Percentiles rank a stretch among this genome's conserved stretches.
Evolutionary conservation across 2,888 invertebrate genomes (phyloP).

Genomic region (Hemicrepidius hirtus): DNA sequence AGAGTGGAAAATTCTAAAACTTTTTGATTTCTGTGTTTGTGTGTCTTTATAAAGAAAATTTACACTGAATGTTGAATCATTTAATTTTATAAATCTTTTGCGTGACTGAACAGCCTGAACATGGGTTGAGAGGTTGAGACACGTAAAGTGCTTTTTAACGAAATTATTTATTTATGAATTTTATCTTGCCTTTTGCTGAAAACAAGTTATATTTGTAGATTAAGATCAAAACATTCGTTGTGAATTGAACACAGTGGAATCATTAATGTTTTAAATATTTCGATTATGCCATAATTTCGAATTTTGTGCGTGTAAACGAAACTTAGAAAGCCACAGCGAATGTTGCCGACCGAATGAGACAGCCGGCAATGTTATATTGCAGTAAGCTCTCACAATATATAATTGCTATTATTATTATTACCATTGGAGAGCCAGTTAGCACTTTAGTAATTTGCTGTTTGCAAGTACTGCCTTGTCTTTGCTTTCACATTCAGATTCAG

Average conservation of each 20-base stretch:
- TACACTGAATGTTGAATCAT: not conserved
- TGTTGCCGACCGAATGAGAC: constrained; percentile 16
- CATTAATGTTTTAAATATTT: constrained; percentile 11
- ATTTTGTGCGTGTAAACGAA: constrained; percentile 18
- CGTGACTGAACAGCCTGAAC: not conserved
- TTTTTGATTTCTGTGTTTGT: not conserved
- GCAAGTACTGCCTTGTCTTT: not conserved
- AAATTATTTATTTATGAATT: constrained; percentile 2
- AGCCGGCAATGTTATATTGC: constrained; percentile 14
- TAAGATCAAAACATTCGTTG: not conserved
- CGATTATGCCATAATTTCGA: not conserved
- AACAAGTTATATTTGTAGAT: not conserved
- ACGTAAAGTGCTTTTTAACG: not conserved
- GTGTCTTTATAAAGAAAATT: too few species aligned
- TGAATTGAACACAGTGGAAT: not conserved
- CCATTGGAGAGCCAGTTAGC: constrained; percentile 6
- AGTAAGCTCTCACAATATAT: constrained; percentile 7
- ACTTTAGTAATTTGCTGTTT: constrained; percentile 15
- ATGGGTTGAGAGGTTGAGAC: too few species aligned
- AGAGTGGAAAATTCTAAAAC: not conserved
- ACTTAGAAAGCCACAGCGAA: constrained; percentile 17
- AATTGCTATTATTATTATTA: constrained; percentile 22
- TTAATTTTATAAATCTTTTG: not conserved
- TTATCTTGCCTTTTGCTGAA: not conserved
- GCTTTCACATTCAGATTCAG: too few species aligned